phyloP scores from a whole-genome alignment of 2,113 vertebrate genomes.

The Microtus montanus region DNA sequence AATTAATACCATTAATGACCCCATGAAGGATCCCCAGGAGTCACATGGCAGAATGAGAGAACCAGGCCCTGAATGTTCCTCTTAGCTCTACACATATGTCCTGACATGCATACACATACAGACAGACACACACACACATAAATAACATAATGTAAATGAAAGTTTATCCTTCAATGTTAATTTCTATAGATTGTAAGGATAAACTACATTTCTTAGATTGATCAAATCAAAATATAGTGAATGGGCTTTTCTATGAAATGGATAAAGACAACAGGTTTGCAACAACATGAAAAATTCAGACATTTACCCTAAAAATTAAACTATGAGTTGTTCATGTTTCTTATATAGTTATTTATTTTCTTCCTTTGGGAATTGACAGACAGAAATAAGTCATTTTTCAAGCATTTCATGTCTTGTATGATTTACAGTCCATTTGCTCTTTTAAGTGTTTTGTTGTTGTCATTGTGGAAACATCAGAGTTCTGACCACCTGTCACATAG shows the following conservation, averaged over 20 bases:
- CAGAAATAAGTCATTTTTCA: not conserved
- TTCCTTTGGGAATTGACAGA: not conserved
- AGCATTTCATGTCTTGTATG: not conserved
- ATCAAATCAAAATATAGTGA: not conserved
- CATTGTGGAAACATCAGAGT: not conserved
- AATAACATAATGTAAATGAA: not conserved
- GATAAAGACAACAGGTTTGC: not conserved
- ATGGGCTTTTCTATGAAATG: constrained; percentile 60
- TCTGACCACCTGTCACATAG: not conserved
- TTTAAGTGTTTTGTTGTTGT: not conserved
- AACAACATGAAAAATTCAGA: not conserved
- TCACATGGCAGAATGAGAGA: no score
- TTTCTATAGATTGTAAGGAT: not conserved
- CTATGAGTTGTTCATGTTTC: not conserved
- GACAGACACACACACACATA: not conserved
- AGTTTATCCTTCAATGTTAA: not conserved
- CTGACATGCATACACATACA: not conserved
- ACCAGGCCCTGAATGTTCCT: no score
- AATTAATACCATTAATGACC: no score
- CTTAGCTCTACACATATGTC: no score
- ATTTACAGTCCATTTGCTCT: not conserved
- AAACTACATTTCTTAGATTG: not conserved
- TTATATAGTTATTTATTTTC: not conserved
- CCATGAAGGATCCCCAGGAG: no score
- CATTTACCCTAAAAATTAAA: constrained; percentile 66